Evolutionary conservation across 2,113 vertebrate species (phyloP).

Genomic region (Acrocephalus arundinaceus): DNA sequence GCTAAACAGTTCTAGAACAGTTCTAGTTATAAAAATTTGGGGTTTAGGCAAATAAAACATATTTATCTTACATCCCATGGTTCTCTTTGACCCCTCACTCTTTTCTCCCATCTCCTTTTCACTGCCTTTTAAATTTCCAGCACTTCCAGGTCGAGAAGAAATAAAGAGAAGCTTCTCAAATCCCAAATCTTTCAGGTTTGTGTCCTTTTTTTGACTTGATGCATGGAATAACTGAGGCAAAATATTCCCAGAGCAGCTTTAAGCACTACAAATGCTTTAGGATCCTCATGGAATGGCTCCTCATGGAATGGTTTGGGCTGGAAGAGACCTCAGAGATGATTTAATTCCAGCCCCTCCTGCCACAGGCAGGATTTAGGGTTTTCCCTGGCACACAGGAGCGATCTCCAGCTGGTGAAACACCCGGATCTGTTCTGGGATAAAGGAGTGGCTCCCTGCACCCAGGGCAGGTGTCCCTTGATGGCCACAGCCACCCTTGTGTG

Average conservation of each 20-base stretch:
- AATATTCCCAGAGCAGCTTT: background rate
- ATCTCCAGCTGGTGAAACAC: background rate
- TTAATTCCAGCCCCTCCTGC: background rate
- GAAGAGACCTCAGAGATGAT: background rate
- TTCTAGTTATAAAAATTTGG: background rate
- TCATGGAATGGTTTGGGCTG: background rate
- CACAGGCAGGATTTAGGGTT: background rate
- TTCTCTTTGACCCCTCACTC: background rate
- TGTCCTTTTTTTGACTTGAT: background rate
- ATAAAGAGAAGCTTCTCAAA: background rate
- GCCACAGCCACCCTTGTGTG: background rate
- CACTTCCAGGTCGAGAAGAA: background rate
- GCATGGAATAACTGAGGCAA: background rate
- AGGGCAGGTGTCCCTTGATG: background rate
- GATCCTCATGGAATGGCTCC: background rate
- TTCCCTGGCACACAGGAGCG: background rate
- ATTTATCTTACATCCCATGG: background rate
- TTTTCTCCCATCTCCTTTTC: background rate
- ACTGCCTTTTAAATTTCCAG: background rate
- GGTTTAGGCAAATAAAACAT: background rate
- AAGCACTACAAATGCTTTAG: background rate
- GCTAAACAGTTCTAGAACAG: background rate
- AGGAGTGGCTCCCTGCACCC: accelerated
- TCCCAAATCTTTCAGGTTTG: background rate
- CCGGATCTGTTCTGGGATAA: background rate